Evolutionary conservation across 2,113 vertebrate genomes (phyloP), one percentile per base, ranked within the genome.

Genomic region (Scalopus aquaticus): DNA sequence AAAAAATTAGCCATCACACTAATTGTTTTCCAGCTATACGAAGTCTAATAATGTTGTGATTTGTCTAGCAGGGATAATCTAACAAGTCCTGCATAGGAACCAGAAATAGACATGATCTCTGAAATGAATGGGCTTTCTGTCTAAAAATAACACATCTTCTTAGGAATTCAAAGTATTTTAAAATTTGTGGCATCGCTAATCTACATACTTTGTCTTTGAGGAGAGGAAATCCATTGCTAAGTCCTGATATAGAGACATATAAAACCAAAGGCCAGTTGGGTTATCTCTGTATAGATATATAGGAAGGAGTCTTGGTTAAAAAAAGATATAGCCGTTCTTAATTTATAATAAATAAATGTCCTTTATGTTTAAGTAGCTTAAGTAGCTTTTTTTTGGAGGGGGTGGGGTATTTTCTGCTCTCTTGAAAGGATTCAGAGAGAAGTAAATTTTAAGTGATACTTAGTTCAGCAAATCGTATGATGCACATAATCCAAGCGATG

Each of bases 31-130:
- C 20, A 81, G 26, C 42, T 49, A 28, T 46, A 42, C 56, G 28
- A 78, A n/a, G 9, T 81, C 2, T 37, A 7, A 32, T 72, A 74
- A 56, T 42, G 42, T 9, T 74, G 32, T 58, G 51, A 86, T 26
- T 67, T 90, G 39, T 56, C 56, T 92, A 56, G 78, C 4, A 67
- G 26, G 42, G 35, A 0, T 77, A 54, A 11, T 35, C 44, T 58
- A 54, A 4, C 4, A 39, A 60, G 39, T 78, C 82, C 39, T 88
- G 56, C 17, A 9, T 20, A 58, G 51, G 69, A 85, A 44, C 69
- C 83, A 96, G 83, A 94, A 96, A 93, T 82, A 94, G 83, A 83
- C 19, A 24, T 74, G 44, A 20, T 76, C 92, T 96, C 90, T 80
- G 86, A 89, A 51, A 70, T 67, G 83, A 94, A 76, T 64, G 76